These are phyloP conservation scores for Julus scandinavius DNA, from an alignment of 2,888 invertebrate species.

Conservation along the genomic window DNA sequence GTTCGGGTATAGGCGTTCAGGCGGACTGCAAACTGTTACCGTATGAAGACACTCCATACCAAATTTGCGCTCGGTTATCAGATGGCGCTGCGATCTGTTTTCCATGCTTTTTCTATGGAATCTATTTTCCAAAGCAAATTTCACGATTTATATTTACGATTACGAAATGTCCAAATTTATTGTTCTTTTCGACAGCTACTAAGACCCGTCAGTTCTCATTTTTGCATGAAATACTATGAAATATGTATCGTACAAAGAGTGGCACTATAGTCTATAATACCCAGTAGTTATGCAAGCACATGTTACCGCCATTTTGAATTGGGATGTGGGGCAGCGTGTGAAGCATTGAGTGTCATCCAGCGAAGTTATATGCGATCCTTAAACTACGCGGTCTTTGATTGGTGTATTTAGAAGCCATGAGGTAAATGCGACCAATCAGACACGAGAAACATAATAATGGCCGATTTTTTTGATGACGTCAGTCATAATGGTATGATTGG, in stretches of 20 bases:
- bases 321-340: not conserved
- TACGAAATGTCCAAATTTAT: not conserved
- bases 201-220: too few species aligned
- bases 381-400: not conserved
- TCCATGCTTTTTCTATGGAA: not conserved
- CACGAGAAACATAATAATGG: not conserved
- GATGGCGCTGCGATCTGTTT: not conserved
- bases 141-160: too few species aligned
- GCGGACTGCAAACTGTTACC: not conserved
- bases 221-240: too few species aligned
- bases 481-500: not conserved
- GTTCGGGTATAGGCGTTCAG: not conserved
- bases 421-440: not conserved
- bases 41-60: not conserved
- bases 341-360: not conserved
- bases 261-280: too few species aligned
- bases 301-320: not conserved
- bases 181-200: not conserved
- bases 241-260: too few species aligned
- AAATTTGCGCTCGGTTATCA: not conserved
- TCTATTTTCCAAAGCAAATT: too few species aligned
- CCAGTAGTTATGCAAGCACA: not conserved
- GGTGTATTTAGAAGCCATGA: not conserved
- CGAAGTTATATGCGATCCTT: not conserved
- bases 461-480: not conserved